These are phyloP conservation scores for Drosophila nr. medialis DNA, from an alignment of 2,888 invertebrate genomes.

Conservation along the genomic window DNA sequence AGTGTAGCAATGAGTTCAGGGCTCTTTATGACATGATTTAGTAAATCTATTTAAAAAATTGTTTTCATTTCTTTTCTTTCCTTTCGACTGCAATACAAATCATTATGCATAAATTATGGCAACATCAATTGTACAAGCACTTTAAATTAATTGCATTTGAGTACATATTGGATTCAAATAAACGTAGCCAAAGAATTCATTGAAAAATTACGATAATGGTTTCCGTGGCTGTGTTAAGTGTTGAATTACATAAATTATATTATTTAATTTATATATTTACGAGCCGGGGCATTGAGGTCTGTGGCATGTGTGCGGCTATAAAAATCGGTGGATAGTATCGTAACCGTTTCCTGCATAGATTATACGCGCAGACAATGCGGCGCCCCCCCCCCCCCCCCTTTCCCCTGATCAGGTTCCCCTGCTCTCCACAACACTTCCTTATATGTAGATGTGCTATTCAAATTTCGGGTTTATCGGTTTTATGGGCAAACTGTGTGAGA, in stretches of 20 bases:
- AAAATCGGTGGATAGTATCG: constrained; percentile 61
- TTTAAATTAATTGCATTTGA: constrained; percentile 62
- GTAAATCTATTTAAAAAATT: constrained; percentile 5
- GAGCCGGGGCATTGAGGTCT: constrained; percentile 38
- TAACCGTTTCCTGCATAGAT: constrained; percentile 67
- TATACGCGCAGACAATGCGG: constrained; percentile 62
- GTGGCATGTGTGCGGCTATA: constrained; percentile 50
- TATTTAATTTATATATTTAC: constrained; percentile 79
- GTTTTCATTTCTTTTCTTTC: not conserved
- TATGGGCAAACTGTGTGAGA: constrained; percentile 69
- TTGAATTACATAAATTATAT: constrained; percentile 74
- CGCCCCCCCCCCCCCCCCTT: constrained; percentile 40
- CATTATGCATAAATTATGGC: not conserved
- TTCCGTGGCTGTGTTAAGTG: constrained; percentile 63
- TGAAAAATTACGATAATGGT: constrained; percentile 73
- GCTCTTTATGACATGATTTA: constrained; percentile 1
- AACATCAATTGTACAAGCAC: constrained; percentile 45
- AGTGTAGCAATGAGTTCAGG: not conserved
- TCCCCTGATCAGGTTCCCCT: too few relatives aligned
- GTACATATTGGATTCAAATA: constrained; percentile 58
- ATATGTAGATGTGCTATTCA: constrained; percentile 50
- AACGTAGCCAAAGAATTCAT: constrained; percentile 27
- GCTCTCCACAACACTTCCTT: constrained; percentile 12
- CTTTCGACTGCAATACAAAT: constrained; percentile 1
- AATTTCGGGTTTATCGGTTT: constrained; percentile 72